Evolutionary conservation across 2,888 invertebrate genomes (phyloP), one percentile per base, ranked within the genome.

Genomic region (Drosophila eohydei): DNA sequence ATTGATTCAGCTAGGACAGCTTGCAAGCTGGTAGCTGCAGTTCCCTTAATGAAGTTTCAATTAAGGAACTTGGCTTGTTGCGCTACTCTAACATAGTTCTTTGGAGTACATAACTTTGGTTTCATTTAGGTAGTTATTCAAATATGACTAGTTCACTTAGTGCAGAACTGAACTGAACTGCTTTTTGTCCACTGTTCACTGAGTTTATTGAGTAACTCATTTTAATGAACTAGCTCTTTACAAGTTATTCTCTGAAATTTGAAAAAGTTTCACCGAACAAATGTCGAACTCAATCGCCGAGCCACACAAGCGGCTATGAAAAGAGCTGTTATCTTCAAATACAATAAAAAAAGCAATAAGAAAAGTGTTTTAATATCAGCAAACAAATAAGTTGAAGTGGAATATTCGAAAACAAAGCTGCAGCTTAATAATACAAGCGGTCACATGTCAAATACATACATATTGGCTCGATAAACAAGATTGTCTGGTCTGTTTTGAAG

Each of bases 391-490:
- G 44, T 26, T 44, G 11, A 44, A 44, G 26, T 44, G 44, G 12
- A 12, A 44, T 44, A 44, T 26, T 12, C 12, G 44, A 12, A 7
- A 43, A 43, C 21, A 44, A 26, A 44, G 44, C 26, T 44, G 12
- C 26, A 21, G 26, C 44, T 21, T 21, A 43, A 43, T 43, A 43
- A 21, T 4, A 21, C 43, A 21, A 43, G 41, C 16, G 9, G 16
- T 16, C 41, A 16, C 16, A 41, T 16, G 16, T 41, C 8, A 16
- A 48, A 32, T 48, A 30, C 14, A 8, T 30, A 9, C 9, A 32
- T 16, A 32, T 11, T 32, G 48, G 11, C 14, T 51, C 51, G 51
- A 51, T 51, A 36, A 36, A 51, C 51, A 51, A 36, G 51, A 34
- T 12, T 21, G 34, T 51, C 36, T 51, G 36, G 51, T 26, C 51